Conservation (phyloP, 2,888 invertebrate genomes). For the Zelleria hepariella region DNA sequence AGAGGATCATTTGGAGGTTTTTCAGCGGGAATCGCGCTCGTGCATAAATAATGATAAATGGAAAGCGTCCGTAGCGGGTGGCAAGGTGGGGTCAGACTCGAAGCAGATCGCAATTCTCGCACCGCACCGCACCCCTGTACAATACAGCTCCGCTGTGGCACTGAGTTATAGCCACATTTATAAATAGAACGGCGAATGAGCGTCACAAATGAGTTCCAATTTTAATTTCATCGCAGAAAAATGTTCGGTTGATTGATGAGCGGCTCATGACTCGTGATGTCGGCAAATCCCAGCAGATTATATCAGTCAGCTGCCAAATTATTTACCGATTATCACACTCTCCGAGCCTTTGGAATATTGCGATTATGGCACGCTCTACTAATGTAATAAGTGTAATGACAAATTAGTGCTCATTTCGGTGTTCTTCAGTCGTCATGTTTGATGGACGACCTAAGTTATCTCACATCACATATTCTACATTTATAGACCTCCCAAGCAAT, state of each 20-base stretch:
- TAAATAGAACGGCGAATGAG: slow-evolving; percentile 22
- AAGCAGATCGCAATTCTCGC: not conserved
- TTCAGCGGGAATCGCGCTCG: not conserved
- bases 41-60: slow-evolving; percentile 3
- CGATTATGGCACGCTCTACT: not conserved
- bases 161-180: slow-evolving; percentile 23
- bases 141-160: slow-evolving; percentile 13
- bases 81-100: not conserved
- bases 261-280: not conserved
- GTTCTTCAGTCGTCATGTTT: not conserved
- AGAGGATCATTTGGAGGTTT: slow-evolving; percentile 1
- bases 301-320: not conserved
- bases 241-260: not conserved
- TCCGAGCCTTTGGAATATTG: not conserved
- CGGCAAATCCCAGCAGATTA: not conserved
- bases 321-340: not conserved
- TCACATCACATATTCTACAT: not conserved
- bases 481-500: not conserved
- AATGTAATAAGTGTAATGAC: not conserved
- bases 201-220: slow-evolving; percentile 12
- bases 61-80: not conserved
- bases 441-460: not conserved
- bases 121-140: not conserved
- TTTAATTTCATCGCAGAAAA: not conserved
- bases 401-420: not conserved